Percentiles rank a stretch among this genome's conserved stretches.
These are phyloP conservation scores for Ypsolopha sequella DNA, from an alignment of 2,888 invertebrate genomes.

Conservation along the genomic window DNA sequence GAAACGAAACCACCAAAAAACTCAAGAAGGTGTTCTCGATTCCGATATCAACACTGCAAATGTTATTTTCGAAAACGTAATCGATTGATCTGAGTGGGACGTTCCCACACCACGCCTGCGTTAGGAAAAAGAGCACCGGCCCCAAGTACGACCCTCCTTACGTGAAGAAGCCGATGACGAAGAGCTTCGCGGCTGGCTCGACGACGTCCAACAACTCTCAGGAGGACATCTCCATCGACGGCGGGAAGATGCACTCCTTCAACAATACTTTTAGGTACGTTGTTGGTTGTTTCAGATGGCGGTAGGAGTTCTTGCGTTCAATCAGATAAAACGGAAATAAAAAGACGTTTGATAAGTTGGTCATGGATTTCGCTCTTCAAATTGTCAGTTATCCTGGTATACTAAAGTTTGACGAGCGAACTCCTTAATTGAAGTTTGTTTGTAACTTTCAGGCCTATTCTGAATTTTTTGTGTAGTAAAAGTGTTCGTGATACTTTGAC, in stretches of 20 bases:
- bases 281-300: background rate
- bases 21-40: slow-evolving; percentile 34
- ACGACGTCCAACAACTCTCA: slow-evolving; percentile 81
- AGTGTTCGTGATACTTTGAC: too few relatives aligned
- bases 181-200: slow-evolving; percentile 76
- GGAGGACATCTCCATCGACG: slow-evolving; percentile 84
- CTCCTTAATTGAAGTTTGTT: too few relatives aligned
- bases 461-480: too few relatives aligned
- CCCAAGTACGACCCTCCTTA: slow-evolving; percentile 91
- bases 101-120: slow-evolving; percentile 67
- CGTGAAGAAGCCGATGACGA: slow-evolving; percentile 84
- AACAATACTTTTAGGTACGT: slow-evolving; percentile 83
- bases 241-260: slow-evolving; percentile 86
- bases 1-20: slow-evolving; percentile 1
- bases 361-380: too few relatives aligned
- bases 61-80: slow-evolving; percentile 48
- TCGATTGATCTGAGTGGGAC: slow-evolving; percentile 71
- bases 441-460: too few relatives aligned
- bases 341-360: too few relatives aligned
- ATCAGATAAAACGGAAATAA: too few relatives aligned
- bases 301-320: too few relatives aligned
- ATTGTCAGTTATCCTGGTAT: too few relatives aligned
- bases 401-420: too few relatives aligned
- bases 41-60: slow-evolving; percentile 21
- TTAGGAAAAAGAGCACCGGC: slow-evolving; percentile 89